Evolutionary conservation across 2,113 vertebrate genomes (phyloP).

Genomic region (Myotis davidii): DNA sequence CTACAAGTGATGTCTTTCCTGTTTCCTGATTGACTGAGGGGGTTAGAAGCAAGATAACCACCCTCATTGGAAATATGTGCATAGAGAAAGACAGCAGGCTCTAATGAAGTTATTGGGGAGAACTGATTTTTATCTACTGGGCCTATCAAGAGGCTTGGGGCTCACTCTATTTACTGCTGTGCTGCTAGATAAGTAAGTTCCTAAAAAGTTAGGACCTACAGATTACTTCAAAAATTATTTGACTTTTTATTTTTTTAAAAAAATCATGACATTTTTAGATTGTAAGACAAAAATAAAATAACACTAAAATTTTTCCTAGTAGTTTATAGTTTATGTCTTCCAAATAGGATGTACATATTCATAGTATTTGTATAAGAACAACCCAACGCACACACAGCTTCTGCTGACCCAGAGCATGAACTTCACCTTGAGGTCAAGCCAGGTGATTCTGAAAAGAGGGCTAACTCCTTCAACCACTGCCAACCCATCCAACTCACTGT

Average conservation of each 20-base stretch:
- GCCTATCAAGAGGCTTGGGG: background rate
- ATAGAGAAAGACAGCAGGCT: background rate
- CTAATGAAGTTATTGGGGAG: background rate
- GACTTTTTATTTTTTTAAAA: background rate
- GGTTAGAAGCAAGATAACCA: background rate
- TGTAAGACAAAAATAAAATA: constrained; percentile 26
- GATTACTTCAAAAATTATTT: background rate
- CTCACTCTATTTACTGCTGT: background rate
- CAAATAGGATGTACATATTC: background rate
- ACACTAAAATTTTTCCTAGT: background rate
- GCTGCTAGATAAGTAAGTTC: background rate
- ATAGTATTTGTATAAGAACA: background rate
- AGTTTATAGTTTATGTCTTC: background rate
- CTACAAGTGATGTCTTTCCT: background rate
- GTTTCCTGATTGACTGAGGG: background rate
- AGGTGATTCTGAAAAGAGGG: background rate
- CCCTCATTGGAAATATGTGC: background rate
- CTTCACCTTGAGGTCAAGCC: background rate
- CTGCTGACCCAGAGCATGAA: background rate
- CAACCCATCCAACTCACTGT: background rate
- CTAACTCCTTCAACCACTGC: background rate
- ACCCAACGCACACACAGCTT: background rate
- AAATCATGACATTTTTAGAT: background rate
- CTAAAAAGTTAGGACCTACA: background rate
- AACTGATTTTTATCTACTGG: background rate